phyloP scores from a whole-genome alignment of 1,140 invertebrate genomes.

The Drosophila oshimai region DNA sequence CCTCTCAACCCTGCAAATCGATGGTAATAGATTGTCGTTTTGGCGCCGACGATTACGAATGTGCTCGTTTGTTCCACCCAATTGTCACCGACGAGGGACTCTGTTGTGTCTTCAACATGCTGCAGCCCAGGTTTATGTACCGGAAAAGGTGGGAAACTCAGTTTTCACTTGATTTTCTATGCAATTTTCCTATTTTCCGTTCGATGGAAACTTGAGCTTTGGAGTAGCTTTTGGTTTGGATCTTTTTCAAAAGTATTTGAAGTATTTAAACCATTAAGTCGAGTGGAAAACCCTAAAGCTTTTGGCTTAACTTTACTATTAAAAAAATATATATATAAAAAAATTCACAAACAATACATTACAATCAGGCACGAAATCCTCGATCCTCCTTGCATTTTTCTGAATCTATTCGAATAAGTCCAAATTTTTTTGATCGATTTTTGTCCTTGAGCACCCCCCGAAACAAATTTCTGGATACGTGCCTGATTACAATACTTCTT shows the following conservation, averaged over 20 bases:
- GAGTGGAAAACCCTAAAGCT: background rate
- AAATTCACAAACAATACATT: too few relatives aligned
- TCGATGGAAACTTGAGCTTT: background rate
- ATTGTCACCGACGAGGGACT: slow-evolving; percentile 91
- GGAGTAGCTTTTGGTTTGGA: background rate
- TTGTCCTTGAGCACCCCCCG: too few relatives aligned
- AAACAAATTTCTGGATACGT: too few relatives aligned
- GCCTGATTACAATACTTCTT: too few relatives aligned
- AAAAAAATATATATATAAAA: too few relatives aligned
- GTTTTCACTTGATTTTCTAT: background rate
- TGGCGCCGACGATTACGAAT: slow-evolving; percentile 85
- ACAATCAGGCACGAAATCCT: too few relatives aligned
- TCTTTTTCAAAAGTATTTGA: background rate
- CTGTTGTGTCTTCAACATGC: slow-evolving; percentile 91
- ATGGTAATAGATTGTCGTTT: slow-evolving; percentile 88
- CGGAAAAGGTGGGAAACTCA: slow-evolving; percentile 57
- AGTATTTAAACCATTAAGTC: background rate
- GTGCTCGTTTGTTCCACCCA: slow-evolving; percentile 88
- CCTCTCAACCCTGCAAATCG: slow-evolving; percentile 87
- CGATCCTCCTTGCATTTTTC: too few relatives aligned
- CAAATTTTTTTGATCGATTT: too few relatives aligned
- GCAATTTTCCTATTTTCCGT: background rate
- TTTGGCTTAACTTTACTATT: too few relatives aligned
- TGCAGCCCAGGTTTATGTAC: slow-evolving; percentile 87
- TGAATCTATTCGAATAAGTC: too few relatives aligned